Conservation (phyloP, 2,113 vertebrate species). For the Gobio gobio region DNA sequence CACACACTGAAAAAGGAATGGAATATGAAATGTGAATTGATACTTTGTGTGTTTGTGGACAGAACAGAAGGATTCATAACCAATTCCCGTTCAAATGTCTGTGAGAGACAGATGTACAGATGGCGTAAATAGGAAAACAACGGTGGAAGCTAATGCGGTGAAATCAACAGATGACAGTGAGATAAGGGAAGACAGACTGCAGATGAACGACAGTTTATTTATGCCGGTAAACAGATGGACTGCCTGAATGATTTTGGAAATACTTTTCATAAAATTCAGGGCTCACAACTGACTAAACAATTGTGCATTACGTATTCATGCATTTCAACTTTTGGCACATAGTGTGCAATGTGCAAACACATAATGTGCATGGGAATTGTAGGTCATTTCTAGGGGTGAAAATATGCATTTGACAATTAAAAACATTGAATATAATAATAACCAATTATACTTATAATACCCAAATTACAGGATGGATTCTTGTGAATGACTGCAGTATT, state of each 20-base stretch:
- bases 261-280: slow-evolving; percentile 19
- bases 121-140: slow-evolving; percentile 29
- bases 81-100: slow-evolving; percentile 26
- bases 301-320: slow-evolving; percentile 6
- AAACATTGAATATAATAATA: neutral
- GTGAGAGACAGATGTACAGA: slow-evolving; percentile 38
- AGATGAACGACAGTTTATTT: slow-evolving; percentile 25
- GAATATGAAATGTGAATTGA: neutral
- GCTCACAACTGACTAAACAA: neutral
- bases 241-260: slow-evolving; percentile 32
- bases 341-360: neutral
- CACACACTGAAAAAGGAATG: neutral
- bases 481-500: neutral
- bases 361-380: neutral
- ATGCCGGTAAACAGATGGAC: slow-evolving; percentile 36
- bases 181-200: slow-evolving; percentile 34
- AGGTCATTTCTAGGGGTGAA: neutral
- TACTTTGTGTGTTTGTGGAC: slow-evolving; percentile 10
- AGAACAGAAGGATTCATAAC: slow-evolving; percentile 34
- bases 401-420: slow-evolving; percentile 21
- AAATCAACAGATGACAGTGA: slow-evolving; percentile 40
- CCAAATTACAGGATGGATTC: neutral
- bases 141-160: slow-evolving; percentile 8
- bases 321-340: neutral
- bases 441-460: neutral